These are phyloP conservation scores for Triops cancriformis DNA, from an alignment of 1,140 invertebrate species.

Conservation along the genomic window DNA sequence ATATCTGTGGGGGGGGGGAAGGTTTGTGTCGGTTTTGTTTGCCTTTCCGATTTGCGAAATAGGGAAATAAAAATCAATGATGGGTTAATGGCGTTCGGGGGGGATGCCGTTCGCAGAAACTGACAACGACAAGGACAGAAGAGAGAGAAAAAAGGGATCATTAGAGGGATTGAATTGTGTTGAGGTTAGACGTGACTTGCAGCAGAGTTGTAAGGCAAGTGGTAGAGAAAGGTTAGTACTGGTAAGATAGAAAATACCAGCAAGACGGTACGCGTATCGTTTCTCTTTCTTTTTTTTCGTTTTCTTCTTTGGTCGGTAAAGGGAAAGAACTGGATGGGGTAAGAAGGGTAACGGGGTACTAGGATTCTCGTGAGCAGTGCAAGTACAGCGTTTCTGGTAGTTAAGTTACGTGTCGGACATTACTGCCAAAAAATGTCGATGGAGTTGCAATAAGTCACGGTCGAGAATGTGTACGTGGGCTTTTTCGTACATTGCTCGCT, in stretches of 20 bases:
- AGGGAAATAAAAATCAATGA: background rate
- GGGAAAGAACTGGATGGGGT: too few species aligned
- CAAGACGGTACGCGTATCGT: too few species aligned
- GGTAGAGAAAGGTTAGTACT: background rate
- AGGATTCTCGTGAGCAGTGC: too few species aligned
- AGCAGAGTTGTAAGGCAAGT: background rate
- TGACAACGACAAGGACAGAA: background rate
- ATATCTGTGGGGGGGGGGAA: background rate
- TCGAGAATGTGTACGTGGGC: too few species aligned
- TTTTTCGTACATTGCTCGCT: too few species aligned
- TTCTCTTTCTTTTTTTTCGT: too few species aligned
- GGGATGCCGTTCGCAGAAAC: background rate
- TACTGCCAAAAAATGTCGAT: too few species aligned
- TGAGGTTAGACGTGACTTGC: background rate
- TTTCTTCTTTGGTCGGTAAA: too few species aligned
- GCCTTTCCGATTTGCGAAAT: background rate
- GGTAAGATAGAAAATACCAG: background rate
- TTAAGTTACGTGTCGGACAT: too few species aligned
- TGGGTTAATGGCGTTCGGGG: background rate
- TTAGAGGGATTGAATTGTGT: constrained; percentile 6
- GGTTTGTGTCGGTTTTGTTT: background rate
- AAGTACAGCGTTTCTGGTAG: too few species aligned
- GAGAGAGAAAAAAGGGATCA: background rate
- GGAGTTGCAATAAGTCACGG: too few species aligned
- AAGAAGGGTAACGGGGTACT: too few species aligned